These are phyloP conservation scores for Schizaphis graminum DNA, from an alignment of 2,888 invertebrate genomes.

Conservation along the genomic window DNA sequence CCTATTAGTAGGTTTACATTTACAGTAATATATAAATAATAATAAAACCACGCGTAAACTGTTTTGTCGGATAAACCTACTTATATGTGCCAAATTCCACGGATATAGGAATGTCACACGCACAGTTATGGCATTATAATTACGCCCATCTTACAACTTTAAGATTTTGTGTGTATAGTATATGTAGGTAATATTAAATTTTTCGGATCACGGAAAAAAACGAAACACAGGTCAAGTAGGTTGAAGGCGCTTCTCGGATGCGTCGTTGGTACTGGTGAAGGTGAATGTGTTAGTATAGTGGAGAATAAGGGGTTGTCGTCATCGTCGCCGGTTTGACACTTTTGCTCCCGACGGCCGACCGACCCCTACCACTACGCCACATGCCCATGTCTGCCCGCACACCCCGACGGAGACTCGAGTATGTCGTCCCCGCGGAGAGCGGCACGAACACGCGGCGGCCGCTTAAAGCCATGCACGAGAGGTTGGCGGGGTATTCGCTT, in stretches of 20 bases:
- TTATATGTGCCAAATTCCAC: background rate
- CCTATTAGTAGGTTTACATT: background rate
- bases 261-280: background rate
- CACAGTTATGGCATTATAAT: background rate
- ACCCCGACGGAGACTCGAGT: background rate
- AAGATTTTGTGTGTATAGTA: background rate
- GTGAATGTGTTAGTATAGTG: background rate
- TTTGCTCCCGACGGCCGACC: background rate
- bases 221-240: background rate
- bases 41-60: background rate
- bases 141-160: background rate
- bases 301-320: background rate
- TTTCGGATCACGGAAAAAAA: background rate
- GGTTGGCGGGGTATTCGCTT: background rate
- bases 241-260: background rate
- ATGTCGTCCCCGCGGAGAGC: background rate
- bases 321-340: conserved; percentile 41
- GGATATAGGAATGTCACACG: background rate
- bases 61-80: background rate
- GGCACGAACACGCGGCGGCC: background rate
- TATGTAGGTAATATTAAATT: background rate
- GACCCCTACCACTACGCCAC: background rate
- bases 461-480: background rate
- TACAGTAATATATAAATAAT: background rate
- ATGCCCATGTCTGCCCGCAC: background rate